Conservation (phyloP, 1,140 invertebrate species). For the Coboldia fuscipes region DNA sequence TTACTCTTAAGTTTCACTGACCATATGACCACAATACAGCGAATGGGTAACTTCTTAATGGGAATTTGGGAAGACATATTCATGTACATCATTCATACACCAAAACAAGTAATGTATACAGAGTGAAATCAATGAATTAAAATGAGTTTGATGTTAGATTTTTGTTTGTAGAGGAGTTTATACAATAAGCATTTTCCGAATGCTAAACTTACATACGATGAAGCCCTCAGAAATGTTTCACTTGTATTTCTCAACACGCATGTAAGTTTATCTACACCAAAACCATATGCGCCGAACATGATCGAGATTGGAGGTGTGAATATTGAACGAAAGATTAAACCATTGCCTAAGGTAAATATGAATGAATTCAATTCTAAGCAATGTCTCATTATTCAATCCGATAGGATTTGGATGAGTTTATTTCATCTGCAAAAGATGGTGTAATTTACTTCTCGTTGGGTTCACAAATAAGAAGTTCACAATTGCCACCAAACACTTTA, state of each 20-base stretch:
- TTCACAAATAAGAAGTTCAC: conserved; percentile 28
- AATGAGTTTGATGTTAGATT: too few relatives aligned
- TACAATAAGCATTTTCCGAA: too few relatives aligned
- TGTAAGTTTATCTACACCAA: conserved; percentile 18
- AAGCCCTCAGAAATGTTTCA: conserved; percentile 23
- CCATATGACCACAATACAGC: too few relatives aligned
- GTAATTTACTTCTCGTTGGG: conserved; percentile 31
- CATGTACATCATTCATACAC: too few relatives aligned
- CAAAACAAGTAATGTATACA: too few relatives aligned
- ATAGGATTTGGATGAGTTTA: neutral
- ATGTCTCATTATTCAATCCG: neutral
- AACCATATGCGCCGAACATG: conserved; percentile 22
- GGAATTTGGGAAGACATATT: too few relatives aligned
- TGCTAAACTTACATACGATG: conserved; percentile 1
- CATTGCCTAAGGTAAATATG: conserved; percentile 16
- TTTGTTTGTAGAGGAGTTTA: too few relatives aligned
- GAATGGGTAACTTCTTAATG: too few relatives aligned
- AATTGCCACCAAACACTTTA: conserved; percentile 21
- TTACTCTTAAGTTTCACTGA: conserved; percentile 14
- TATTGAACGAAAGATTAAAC: conserved; percentile 13
- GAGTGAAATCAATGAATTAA: too few relatives aligned
- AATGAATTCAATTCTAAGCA: conserved; percentile 7
- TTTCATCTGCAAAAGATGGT: conserved; percentile 11
- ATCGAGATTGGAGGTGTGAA: conserved; percentile 28
- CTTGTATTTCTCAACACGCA: conserved; percentile 26